These are phyloP conservation scores for Amaurobius ferox DNA, from an alignment of 2,888 invertebrate species.

Conservation along the genomic window DNA sequence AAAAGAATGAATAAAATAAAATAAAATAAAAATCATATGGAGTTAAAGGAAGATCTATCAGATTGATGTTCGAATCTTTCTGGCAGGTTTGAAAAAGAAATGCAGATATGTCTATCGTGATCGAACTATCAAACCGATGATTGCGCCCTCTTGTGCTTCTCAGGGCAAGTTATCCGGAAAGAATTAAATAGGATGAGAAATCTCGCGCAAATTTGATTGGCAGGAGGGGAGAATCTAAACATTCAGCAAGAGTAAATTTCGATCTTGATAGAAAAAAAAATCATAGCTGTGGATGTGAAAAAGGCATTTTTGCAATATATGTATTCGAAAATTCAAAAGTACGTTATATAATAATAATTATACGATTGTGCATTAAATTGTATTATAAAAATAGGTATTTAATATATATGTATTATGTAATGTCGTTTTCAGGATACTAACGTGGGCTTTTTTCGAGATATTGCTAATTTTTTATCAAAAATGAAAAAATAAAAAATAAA, in stretches of 20 bases:
- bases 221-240: neutral
- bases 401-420: too few species aligned
- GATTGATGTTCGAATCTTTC: constrained; percentile 11
- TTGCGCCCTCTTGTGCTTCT: neutral
- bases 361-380: too few species aligned
- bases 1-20: neutral
- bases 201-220: constrained; percentile 14
- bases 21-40: neutral
- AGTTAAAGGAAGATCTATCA: constrained; percentile 2
- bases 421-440: too few species aligned
- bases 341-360: too few species aligned
- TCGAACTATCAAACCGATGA: constrained; percentile 13
- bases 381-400: too few species aligned
- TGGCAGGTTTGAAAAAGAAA: neutral
- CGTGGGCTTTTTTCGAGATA: too few species aligned
- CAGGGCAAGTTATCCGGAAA: neutral
- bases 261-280: too few species aligned
- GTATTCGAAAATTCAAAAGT: too few species aligned
- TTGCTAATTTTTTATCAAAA: too few species aligned
- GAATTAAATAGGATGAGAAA: constrained; percentile 8
- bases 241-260: neutral
- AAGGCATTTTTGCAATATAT: too few species aligned
- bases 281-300: too few species aligned
- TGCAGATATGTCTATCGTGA: constrained; percentile 1
- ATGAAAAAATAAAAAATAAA: too few species aligned